Conservation (phyloP, 2,797 vertebrate genomes). For the Otolemur crassicaudatus region DNA sequence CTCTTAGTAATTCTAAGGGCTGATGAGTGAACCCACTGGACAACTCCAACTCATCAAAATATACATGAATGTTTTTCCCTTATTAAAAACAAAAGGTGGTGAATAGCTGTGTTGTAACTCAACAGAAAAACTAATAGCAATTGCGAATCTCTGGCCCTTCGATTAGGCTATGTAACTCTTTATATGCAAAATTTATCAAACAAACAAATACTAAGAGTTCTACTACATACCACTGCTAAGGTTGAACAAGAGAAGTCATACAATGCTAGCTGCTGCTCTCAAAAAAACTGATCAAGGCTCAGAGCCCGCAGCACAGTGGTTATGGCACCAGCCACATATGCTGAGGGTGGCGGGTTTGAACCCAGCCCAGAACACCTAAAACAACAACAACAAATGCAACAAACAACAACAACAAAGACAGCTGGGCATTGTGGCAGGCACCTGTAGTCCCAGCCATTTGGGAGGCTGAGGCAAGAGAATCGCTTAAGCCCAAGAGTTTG, state of each 20-base stretch:
- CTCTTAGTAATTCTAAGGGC: background rate
- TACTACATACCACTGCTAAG: background rate
- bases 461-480: no score
- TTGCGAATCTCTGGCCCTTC: background rate
- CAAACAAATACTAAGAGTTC: slow-evolving; percentile 29
- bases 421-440: no score
- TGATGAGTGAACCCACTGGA: background rate
- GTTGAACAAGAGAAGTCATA: background rate
- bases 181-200: background rate
- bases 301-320: no score
- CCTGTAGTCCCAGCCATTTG: no score
- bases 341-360: no score
- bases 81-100: slow-evolving; percentile 33
- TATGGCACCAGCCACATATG: no score
- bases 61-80: background rate
- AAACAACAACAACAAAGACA: no score
- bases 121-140: background rate
- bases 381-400: no score
- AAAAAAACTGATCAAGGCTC: background rate
- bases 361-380: no score
- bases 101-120: background rate
- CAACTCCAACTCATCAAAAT: background rate
- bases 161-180: background rate
- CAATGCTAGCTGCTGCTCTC: slow-evolving; percentile 8
- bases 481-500: no score